phyloP scores from a whole-genome alignment of 2,888 invertebrate genomes.

The Cryptophagus acutangulus region DNA sequence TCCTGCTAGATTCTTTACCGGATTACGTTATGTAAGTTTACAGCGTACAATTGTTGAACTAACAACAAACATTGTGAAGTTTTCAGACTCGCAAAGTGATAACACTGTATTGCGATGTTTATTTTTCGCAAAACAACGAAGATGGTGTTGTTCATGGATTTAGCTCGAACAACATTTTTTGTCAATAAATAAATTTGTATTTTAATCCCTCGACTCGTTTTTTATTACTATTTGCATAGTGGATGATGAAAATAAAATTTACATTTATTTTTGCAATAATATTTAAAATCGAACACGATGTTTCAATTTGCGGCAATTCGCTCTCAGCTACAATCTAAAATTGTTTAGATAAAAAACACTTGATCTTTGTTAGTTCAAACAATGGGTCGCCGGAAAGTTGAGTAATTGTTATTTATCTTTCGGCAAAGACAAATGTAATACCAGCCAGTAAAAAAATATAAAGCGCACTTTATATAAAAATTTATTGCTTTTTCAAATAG shows the following conservation, averaged over 20 bases:
- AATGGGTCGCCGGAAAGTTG: slow-evolving; percentile 4
- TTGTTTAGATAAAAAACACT: slow-evolving; percentile 5
- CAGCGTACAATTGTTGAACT: slow-evolving; percentile 1
- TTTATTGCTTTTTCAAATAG: slow-evolving; percentile 10
- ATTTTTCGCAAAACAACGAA: no score
- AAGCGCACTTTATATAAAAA: slow-evolving; percentile 7
- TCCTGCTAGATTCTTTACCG: slow-evolving; percentile 12
- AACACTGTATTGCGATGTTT: no score
- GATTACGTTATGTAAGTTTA: slow-evolving; percentile 13
- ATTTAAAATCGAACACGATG: no score
- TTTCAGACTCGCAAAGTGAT: background rate
- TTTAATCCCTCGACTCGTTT: no score
- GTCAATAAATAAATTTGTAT: no score
- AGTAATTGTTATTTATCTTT: slow-evolving; percentile 7
- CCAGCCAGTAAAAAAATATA: slow-evolving; percentile 5
- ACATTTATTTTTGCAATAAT: no score
- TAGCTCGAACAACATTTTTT: no score
- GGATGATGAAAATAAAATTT: no score
- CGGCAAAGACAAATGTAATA: slow-evolving; percentile 7
- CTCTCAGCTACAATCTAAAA: background rate
- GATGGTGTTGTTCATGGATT: no score
- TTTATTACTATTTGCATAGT: no score
- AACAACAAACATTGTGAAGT: background rate
- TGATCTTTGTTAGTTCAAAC: slow-evolving; percentile 7
- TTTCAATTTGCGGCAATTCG: no score